These are phyloP conservation scores for Sternotherus odoratus DNA, from an alignment of 2,797 vertebrate species.

Conservation along the genomic window DNA sequence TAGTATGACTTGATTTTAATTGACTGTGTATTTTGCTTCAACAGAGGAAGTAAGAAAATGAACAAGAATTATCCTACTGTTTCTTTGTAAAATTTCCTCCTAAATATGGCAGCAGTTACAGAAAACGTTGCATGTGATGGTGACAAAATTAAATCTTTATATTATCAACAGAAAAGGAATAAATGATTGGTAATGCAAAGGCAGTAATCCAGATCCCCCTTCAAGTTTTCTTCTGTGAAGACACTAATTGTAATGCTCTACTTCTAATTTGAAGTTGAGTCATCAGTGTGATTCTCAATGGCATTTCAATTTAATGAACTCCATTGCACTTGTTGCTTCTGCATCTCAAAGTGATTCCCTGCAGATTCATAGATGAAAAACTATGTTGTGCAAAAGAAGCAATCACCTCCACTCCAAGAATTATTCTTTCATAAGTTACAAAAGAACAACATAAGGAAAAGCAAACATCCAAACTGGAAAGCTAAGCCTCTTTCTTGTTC, in stretches of 20 bases:
- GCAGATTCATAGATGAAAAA: slow-evolving; percentile 6
- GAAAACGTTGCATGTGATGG: neutral
- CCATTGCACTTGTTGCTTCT: slow-evolving; percentile 36
- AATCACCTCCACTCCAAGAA: neutral
- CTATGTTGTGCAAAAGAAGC: neutral
- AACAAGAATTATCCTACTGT: neutral
- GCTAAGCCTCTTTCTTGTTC: neutral
- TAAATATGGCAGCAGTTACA: neutral
- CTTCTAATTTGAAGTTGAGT: neutral
- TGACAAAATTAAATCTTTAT: neutral
- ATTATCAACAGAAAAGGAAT: accelerated
- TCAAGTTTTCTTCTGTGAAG: neutral
- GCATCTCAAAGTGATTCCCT: neutral
- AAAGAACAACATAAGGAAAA: neutral
- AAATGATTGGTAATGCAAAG: neutral
- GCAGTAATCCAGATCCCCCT: neutral
- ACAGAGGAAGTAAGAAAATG: neutral
- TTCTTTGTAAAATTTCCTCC: neutral
- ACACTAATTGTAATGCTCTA: neutral
- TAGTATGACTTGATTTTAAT: neutral
- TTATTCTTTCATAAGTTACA: slow-evolving; percentile 5
- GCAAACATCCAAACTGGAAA: neutral
- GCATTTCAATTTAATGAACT: slow-evolving; percentile 30
- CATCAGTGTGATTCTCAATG: neutral
- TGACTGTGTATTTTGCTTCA: neutral